Percentiles rank a stretch among this genome's conserved stretches.
These are phyloP conservation scores for Cranoglanis bouderius DNA, from an alignment of 2,113 vertebrate species.

Conservation along the genomic window DNA sequence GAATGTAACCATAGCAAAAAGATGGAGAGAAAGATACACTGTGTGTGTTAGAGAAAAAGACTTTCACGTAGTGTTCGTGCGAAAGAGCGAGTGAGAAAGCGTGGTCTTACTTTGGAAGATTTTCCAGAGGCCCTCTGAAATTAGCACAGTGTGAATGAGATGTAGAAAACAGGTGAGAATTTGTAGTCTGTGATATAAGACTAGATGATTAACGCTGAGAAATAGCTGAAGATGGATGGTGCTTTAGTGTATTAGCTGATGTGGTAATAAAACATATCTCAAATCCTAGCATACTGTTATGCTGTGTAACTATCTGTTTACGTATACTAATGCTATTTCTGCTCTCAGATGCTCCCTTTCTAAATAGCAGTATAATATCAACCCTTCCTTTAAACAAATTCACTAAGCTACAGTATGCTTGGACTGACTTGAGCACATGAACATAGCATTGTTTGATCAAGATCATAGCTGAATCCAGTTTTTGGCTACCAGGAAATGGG, in stretches of 20 bases:
- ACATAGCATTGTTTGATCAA: not conserved
- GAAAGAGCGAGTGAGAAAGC: slow-evolving; percentile 1
- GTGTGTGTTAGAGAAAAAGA: not conserved
- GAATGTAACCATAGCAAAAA: slow-evolving; percentile 59
- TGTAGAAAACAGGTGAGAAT: slow-evolving; percentile 53
- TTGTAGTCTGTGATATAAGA: not conserved
- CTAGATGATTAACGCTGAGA: not conserved
- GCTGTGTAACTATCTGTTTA: not conserved
- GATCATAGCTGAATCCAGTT: not conserved
- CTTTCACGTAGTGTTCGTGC: not conserved
- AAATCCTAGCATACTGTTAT: not conserved
- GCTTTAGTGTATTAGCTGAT: not conserved
- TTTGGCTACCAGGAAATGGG: not conserved
- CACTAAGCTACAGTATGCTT: not conserved
- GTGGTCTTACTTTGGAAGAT: not conserved
- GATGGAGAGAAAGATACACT: slow-evolving; percentile 45
- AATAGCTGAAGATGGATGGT: not conserved
- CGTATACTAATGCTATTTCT: not conserved
- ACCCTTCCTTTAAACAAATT: not conserved
- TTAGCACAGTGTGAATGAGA: slow-evolving; percentile 51
- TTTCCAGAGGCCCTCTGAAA: slow-evolving; percentile 59
- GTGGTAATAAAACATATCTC: not conserved
- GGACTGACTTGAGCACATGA: not conserved
- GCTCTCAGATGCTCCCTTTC: not conserved
- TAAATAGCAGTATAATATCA: not conserved